These are phyloP conservation scores for Sebastes fasciatus DNA, from an alignment of 2,113 vertebrate species.

Conservation along the genomic window DNA sequence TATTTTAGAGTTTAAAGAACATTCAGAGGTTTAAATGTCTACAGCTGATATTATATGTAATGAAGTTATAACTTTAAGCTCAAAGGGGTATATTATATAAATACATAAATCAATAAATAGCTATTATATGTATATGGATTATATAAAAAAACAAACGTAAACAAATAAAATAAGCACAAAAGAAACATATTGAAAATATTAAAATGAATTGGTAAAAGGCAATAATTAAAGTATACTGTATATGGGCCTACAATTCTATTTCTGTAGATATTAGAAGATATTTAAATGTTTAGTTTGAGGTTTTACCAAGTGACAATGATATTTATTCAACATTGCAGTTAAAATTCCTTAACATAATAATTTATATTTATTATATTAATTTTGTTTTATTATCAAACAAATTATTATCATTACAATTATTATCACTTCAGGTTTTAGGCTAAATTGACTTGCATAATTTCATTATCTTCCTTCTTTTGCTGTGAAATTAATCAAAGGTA, in stretches of 20 bases:
- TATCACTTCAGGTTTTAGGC: too few relatives aligned
- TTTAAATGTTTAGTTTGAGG: background rate
- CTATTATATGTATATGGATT: too few relatives aligned
- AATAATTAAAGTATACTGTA: background rate
- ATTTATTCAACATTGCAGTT: background rate
- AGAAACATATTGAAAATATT: background rate
- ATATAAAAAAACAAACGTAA: too few relatives aligned
- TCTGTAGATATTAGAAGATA: background rate
- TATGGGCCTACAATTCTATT: background rate
- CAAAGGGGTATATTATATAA: too few relatives aligned
- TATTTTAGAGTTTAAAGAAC: conserved; percentile 10
- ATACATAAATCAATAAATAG: too few relatives aligned
- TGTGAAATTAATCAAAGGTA: background rate
- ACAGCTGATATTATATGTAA: background rate
- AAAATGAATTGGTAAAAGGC: background rate
- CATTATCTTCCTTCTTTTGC: background rate
- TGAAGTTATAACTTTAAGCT: background rate
- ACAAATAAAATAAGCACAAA: background rate
- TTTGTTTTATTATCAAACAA: too few relatives aligned
- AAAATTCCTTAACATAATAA: background rate
- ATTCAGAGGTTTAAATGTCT: conserved; percentile 4
- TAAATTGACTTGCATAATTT: background rate
- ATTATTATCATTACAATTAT: too few relatives aligned
- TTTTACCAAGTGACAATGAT: background rate
- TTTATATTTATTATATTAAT: too few relatives aligned